Conservation (phyloP, 2,797 vertebrate genomes). For the Pachyuromys duprasi region DNA sequence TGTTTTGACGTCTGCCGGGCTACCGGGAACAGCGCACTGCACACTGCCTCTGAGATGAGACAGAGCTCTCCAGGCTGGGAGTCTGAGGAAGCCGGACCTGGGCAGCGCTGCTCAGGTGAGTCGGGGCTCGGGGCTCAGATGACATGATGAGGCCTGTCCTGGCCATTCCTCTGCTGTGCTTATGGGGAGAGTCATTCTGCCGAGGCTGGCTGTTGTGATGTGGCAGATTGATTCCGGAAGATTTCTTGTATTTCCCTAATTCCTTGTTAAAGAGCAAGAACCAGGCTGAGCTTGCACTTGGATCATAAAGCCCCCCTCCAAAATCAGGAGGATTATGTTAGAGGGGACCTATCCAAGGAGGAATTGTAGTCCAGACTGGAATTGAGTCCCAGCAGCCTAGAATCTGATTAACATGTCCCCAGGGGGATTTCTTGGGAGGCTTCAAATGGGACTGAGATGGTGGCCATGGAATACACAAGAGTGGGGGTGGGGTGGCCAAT, state of each 20-base stretch:
- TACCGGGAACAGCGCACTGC: neutral
- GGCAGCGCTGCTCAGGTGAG: slow-evolving; percentile 65
- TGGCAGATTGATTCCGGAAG: neutral
- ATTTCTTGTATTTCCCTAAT: neutral
- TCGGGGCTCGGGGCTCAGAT: rapidly evolving
- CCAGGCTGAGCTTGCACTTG: neutral
- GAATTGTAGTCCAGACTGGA: neutral
- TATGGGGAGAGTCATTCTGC: neutral
- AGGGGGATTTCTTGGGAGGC: neutral
- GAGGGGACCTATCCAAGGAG: neutral
- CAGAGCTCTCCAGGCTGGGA: neutral
- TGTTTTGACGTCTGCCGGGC: neutral
- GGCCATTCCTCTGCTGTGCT: neutral
- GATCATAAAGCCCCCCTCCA: slow-evolving; percentile 1
- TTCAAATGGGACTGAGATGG: neutral
- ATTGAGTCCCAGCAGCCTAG: neutral
- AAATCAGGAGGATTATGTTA: neutral
- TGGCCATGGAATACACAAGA: neutral
- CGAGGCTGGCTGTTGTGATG: neutral
- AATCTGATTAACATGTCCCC: neutral
- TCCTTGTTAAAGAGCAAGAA: slow-evolving; percentile 20
- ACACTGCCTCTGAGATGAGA: neutral
- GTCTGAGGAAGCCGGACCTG: neutral
- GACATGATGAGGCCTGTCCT: neutral
- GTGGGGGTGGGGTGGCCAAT: neutral